These are phyloP conservation scores for Trichonephila clavata DNA, from an alignment of 1,140 invertebrate species.

Conservation along the genomic window DNA sequence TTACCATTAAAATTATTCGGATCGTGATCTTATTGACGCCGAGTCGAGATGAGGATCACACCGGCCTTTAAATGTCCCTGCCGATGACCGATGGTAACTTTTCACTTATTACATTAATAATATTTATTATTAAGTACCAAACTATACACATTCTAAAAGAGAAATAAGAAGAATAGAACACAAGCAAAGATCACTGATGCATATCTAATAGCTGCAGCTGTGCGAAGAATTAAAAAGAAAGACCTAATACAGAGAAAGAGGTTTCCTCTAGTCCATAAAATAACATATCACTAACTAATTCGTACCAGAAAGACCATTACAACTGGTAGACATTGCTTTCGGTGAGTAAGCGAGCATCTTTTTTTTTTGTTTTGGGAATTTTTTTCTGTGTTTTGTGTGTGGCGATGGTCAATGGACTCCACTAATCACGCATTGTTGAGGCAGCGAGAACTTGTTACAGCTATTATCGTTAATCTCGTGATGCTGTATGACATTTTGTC, in stretches of 20 bases:
- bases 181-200: not conserved
- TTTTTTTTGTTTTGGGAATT: not conserved
- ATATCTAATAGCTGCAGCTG: not conserved
- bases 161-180: not conserved
- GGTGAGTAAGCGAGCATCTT: not conserved
- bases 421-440: slow-evolving; percentile 19
- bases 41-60: too few relatives aligned
- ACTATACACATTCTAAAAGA: not conserved
- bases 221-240: not conserved
- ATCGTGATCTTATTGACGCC: too few relatives aligned
- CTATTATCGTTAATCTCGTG: slow-evolving; percentile 4
- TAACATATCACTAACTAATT: slow-evolving; percentile 16
- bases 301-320: not conserved
- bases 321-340: not conserved
- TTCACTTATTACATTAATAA: too few relatives aligned
- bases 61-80: too few relatives aligned
- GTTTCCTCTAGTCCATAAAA: not conserved
- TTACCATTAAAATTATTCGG: too few relatives aligned
- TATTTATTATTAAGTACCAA: too few relatives aligned
- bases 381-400: not conserved
- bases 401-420: not conserved
- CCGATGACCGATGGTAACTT: too few relatives aligned
- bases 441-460: not conserved
- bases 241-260: too few relatives aligned
- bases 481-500: not conserved